These are phyloP conservation scores for Drosophila sulfurigaster DNA, from an alignment of 1,140 invertebrate genomes.

Conservation along the genomic window DNA sequence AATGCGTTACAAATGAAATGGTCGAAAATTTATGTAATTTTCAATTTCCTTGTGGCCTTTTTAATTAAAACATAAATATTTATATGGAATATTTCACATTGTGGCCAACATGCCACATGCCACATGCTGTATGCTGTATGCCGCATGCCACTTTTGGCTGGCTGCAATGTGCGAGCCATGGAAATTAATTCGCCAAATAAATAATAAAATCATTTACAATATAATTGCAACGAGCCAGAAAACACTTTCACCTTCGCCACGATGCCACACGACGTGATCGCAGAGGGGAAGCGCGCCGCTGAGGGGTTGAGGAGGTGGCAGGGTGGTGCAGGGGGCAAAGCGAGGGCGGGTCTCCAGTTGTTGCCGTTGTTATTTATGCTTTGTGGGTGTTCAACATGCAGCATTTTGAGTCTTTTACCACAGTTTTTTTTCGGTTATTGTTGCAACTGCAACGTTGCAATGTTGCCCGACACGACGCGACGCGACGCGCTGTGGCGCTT, in stretches of 20 bases:
- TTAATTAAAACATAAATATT: conserved; percentile 84
- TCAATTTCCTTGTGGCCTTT: conserved; percentile 80
- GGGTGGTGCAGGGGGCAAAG: neutral
- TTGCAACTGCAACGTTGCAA: conserved; percentile 10
- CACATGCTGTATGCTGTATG: conserved; percentile 2
- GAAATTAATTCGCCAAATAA: conserved; percentile 82
- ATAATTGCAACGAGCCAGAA: conserved; percentile 72
- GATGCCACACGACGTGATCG: conserved; percentile 18
- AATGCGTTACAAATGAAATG: conserved; percentile 62
- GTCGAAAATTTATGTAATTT: conserved; percentile 74
- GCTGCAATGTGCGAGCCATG: conserved; percentile 26
- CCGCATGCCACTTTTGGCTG: conserved; percentile 6
- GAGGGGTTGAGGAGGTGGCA: neutral
- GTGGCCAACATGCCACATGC: conserved; percentile 14
- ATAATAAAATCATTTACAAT: conserved; percentile 84
- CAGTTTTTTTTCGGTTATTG: conserved; percentile 42
- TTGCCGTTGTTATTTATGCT: conserved; percentile 79
- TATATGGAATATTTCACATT: conserved; percentile 79
- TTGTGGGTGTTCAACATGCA: conserved; percentile 82
- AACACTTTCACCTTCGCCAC: conserved; percentile 82
- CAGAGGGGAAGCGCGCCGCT: neutral
- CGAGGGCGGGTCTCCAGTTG: conserved; percentile 42
- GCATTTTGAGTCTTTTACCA: conserved; percentile 80
- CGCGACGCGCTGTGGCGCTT: conserved; percentile 6
- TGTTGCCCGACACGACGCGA: conserved; percentile 16